A percentile compares a stretch with the other conserved stretches of the same genome.
These are phyloP conservation scores for Labeo rohita DNA, from an alignment of 2,113 vertebrate genomes.

Conservation along the genomic window DNA sequence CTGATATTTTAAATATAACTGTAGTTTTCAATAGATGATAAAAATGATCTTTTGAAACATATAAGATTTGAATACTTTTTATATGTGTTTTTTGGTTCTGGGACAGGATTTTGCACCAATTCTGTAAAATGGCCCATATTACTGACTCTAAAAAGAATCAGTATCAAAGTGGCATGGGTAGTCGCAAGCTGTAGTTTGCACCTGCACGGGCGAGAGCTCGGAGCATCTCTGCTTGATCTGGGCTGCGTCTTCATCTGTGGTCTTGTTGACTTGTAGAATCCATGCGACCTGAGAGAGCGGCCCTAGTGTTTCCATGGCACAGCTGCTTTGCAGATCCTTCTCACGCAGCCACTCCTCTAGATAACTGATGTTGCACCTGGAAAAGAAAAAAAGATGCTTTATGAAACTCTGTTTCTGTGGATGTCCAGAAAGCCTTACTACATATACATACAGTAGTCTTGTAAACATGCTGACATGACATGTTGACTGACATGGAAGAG, in stretches of 20 bases:
- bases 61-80: no score
- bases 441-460: no score
- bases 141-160: neutral
- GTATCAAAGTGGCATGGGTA: neutral
- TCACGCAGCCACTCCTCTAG: conserved; percentile 98
- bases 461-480: no score
- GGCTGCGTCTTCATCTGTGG: conserved; percentile 88
- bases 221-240: conserved; percentile 87
- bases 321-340: conserved; percentile 84
- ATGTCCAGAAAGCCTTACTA: neutral
- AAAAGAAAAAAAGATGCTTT: neutral
- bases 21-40: no score
- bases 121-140: neutral
- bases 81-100: no score
- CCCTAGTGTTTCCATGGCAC: conserved; percentile 87
- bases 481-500: no score
- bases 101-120: no score
- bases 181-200: conserved; percentile 58
- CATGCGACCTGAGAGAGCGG: conserved; percentile 92
- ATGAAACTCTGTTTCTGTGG: neutral
- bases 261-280: conserved; percentile 96
- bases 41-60: no score
- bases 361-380: conserved; percentile 96
- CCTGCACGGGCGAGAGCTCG: conserved; percentile 90
- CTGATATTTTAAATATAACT: no score